Evolutionary conservation across 2,113 vertebrate genomes (phyloP), one percentile per base, ranked within the genome.

Genomic region (Cervus canadensis): DNA sequence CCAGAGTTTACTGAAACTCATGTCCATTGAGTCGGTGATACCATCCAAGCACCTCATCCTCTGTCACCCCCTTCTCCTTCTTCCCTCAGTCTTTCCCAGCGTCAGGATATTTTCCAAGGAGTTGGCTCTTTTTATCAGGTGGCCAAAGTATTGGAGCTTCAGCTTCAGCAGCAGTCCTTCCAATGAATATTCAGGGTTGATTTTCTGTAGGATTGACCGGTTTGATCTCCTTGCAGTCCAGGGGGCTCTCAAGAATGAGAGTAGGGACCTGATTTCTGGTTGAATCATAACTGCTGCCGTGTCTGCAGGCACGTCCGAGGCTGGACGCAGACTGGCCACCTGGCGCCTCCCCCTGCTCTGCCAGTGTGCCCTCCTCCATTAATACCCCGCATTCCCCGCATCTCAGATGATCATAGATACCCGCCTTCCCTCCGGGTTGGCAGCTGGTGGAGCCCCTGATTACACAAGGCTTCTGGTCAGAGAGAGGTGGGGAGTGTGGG

Each of bases 351-450:
- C 97, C 91, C 97, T 94, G 97, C 96, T 98, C 97, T 97, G 93
- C 93, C 96, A 76, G 84, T 79, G 0, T 0, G 96, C 60, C 97
- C 91, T 96, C 15, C 45, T 30, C 76, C 96, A 95, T 96, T 94
- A 97, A 92, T 13, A 90, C 64, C 52, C 86, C 64, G 81, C 96
- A 86, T 64, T 94, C 96, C 57, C 96, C 96, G 97, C 93, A 90
- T 54, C 97, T 96, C 95, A 83, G 92, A 98, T 84, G 96, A 98
- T 82, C 94, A 52, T 87, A 98, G 96, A 94, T 56, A 91, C 16
- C 96, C 94, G 88, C 96, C 90, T 81, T 95, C 93, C 98, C 96
- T 97, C 48, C 91, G n/a, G 89, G 91, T 98, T 97, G 98, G 96
- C 97, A 98, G 98, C 97, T 87, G 97, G 98, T 64, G 94, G 33